Percentiles rank a stretch among this genome's conserved stretches.
phyloP scores from a whole-genome alignment of 2,113 vertebrate species.

The Charadrius vociferus region DNA sequence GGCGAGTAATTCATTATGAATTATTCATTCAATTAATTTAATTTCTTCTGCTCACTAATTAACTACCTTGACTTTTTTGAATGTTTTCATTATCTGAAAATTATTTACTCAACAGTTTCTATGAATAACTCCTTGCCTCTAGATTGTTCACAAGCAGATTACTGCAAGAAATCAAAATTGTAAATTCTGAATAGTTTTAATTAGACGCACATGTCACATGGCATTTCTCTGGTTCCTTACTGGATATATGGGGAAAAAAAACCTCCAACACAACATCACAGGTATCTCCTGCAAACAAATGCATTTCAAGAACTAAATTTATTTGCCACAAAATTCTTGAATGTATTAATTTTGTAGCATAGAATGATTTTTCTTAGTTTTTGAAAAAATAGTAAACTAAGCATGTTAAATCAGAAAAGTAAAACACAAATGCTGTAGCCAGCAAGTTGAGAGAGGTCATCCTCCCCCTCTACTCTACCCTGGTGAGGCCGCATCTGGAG shows the following conservation, averaged over 20 bases:
- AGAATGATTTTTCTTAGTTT: neutral
- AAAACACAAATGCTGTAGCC: neutral
- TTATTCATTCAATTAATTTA: conserved; percentile 73
- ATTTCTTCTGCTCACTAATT: conserved; percentile 68
- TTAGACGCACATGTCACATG: conserved; percentile 24
- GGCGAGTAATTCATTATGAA: conserved; percentile 64
- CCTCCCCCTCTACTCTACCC: no score
- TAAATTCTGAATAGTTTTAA: conserved; percentile 57
- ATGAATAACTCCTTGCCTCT: conserved; percentile 61
- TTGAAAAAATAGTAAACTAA: neutral
- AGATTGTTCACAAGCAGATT: conserved; percentile 63
- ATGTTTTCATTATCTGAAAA: conserved; percentile 70
- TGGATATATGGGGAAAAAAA: neutral
- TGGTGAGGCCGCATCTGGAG: no score
- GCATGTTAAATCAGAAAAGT: neutral
- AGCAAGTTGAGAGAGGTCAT: no score
- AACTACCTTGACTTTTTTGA: conserved; percentile 70
- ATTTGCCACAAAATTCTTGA: neutral
- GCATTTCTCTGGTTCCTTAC: neutral
- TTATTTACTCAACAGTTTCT: conserved; percentile 68
- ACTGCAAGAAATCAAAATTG: conserved; percentile 64
- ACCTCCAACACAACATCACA: neutral
- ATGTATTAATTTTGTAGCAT: neutral
- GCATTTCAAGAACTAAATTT: neutral
- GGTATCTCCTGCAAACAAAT: neutral